Percentiles rank a stretch among this genome's conserved stretches.
These are phyloP conservation scores for Lutraria lutraria DNA, from an alignment of 2,888 invertebrate genomes.

Conservation along the genomic window DNA sequence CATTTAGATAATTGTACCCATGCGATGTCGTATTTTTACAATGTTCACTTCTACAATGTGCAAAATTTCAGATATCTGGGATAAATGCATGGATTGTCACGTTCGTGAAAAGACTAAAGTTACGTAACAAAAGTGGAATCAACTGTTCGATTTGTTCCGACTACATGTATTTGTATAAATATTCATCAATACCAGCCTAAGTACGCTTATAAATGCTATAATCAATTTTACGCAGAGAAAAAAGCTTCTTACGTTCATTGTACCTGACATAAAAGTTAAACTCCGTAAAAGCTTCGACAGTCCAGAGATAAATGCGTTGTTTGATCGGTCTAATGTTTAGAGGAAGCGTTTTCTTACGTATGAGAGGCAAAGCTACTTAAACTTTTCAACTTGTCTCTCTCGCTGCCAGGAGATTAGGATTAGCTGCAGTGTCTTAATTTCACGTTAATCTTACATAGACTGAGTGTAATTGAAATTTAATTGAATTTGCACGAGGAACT, in stretches of 20 bases:
- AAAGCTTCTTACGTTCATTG: neutral
- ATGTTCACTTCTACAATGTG: neutral
- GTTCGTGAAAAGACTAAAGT: neutral
- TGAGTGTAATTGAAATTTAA: neutral
- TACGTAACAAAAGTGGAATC: neutral
- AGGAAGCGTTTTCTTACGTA: neutral
- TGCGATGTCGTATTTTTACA: neutral
- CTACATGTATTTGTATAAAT: neutral
- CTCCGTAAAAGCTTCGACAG: neutral
- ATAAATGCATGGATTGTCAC: neutral
- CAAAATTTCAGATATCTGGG: neutral
- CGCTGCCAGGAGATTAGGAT: neutral
- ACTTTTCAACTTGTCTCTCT: neutral
- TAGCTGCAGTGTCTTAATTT: slow-evolving; percentile 1
- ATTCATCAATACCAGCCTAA: neutral
- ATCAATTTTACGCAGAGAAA: neutral
- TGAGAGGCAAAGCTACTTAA: neutral
- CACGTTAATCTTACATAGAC: neutral
- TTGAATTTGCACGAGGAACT: neutral
- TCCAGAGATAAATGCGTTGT: neutral
- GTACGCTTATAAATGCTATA: neutral
- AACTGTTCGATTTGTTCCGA: neutral
- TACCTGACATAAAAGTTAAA: neutral
- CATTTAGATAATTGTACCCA: neutral
- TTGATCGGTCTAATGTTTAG: neutral